Base-by-base conservation (phyloP, 2,797 vertebrate species). In the Rhyacichthys aspro region DNA sequence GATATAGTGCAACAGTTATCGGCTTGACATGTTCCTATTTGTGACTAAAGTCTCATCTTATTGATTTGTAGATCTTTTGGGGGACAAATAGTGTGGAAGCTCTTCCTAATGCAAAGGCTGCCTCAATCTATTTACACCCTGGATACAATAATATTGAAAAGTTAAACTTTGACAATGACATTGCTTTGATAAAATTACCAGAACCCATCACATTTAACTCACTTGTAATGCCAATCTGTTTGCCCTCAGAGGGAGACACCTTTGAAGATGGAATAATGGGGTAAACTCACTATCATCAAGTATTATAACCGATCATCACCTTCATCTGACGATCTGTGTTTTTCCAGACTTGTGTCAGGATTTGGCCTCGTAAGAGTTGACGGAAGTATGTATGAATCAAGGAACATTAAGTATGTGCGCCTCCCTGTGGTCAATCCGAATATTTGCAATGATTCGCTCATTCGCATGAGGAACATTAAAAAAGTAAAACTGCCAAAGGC, bases 221-320 rank as follows among this genome's bases (percentile, higher is more conserved):
- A 37, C 44, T 68, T 17, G 3, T 90, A 4, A 91, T 91, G 90
- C 90, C 90, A 1, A 15, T 91, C 10, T 91, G 90, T 81, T 72
- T 91, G 56, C 88, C 89, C 57, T 15, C 61, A 59, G 39, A 67
- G 0, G 56, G 44, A 0, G 67, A 43, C 1, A 28, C 61, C 38
- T 87, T 87, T 9, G 0, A 0, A 1, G 34, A 55, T 11, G 70
- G 67, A 0, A 7, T 9, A 0, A 55, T 72, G 3, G 91, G 90
- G 91, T 92, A 78, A 19, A 32, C 23, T 28, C 23, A 28, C 23
- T 28, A 28, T 28, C 7, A n/a, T n/a, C n/a, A n/a, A n/a, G n/a
- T n/a, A n/a, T n/a, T n/a, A n/a, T n/a, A n/a, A n/a, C n/a, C n/a
- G n/a, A n/a, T n/a, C n/a, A n/a, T n/a, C n/a, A n/a, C n/a, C n/a